phyloP scores from a whole-genome alignment of 64 coral and sea anemone genomes.

The Dendrophyllia cribrosa region DNA sequence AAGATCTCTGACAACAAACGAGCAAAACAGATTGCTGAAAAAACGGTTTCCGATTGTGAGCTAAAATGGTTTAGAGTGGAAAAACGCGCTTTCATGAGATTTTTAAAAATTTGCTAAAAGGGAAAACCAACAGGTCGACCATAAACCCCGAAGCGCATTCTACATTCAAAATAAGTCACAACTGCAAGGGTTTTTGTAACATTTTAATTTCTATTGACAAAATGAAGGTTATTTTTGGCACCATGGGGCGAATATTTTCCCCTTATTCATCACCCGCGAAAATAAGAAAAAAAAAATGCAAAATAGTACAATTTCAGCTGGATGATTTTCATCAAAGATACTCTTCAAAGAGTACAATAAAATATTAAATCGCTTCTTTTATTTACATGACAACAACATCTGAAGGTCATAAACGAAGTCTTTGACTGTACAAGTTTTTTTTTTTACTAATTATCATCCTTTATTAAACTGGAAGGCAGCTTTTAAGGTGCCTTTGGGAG shows the following conservation, averaged over 20 bases:
- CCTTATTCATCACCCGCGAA: too few species aligned
- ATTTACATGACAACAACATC: neutral
- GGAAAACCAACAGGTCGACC: too few species aligned
- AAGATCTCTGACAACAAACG: neutral
- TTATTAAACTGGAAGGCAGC: neutral
- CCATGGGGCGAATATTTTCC: neutral
- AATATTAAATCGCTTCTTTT: neutral
- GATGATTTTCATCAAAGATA: neutral
- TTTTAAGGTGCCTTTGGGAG: neutral
- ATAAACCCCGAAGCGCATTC: too few species aligned
- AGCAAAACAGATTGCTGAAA: neutral
- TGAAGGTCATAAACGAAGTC: too few species aligned
- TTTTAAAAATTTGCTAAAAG: too few species aligned
- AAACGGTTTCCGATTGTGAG: neutral
- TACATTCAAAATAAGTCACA: neutral
- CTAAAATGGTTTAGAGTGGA: too few species aligned
- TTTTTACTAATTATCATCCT: neutral
- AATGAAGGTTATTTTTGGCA: neutral
- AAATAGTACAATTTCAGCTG: neutral
- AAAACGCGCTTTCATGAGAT: too few species aligned
- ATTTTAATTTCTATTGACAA: neutral
- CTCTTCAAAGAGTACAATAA: neutral
- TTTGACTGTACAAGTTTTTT: neutral
- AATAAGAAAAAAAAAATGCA: too few species aligned
- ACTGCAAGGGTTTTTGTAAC: neutral